Base-by-base conservation (phyloP, 1,140 invertebrate species). In the Globodera ellingtonae region DNA sequence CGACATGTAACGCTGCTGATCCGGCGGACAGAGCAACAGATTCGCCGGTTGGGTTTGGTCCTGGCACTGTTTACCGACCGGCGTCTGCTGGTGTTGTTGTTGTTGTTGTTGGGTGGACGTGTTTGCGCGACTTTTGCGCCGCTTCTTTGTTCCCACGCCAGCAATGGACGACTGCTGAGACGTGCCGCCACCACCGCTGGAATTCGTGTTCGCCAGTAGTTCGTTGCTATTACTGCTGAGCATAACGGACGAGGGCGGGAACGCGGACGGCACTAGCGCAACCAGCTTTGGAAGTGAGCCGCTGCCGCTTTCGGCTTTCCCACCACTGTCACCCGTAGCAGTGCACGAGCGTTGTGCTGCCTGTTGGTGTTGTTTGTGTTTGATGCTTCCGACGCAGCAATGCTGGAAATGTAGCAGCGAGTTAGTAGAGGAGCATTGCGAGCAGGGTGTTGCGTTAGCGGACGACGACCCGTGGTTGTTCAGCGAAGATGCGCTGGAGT, bases 161-260 rank as follows among this genome's bases (percentile, higher is more conserved):
- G 24, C 24, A 6, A n/a, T 44, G 21, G 67, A 18, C n/a, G 15
- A 0, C 56, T 59, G 56, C 56, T 59, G 56, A 15, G 8, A 13
- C 10, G 15, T 59, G 5, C 56, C 56, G 15, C 10, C 56, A 18
- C 10, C 56, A 15, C 56, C 56, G 56, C 56, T 18, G 56, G 35
- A 35, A 35, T 15, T 52, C 50, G 50, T 13, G 10, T 3, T 52
- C 50, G 10, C 21, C 24, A n/a, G 44, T 24, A 6, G 46, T 59
- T 74, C 62, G 72, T 74, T 74, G 72, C 56, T 56, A 18, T 52
- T 65, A 21, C 48, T 74, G 48, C 72, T 74, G 6, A 77, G 13
- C 75, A 77, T 77, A 18, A n/a, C 62, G 48, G 75, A 77, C 21
- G 75, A 52, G 21, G 75, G 75, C 21, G 75, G 75, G 48, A 77